These are phyloP conservation scores for Acinonyx jubatus DNA, from an alignment of 2,113 vertebrate genomes.

Conservation along the genomic window DNA sequence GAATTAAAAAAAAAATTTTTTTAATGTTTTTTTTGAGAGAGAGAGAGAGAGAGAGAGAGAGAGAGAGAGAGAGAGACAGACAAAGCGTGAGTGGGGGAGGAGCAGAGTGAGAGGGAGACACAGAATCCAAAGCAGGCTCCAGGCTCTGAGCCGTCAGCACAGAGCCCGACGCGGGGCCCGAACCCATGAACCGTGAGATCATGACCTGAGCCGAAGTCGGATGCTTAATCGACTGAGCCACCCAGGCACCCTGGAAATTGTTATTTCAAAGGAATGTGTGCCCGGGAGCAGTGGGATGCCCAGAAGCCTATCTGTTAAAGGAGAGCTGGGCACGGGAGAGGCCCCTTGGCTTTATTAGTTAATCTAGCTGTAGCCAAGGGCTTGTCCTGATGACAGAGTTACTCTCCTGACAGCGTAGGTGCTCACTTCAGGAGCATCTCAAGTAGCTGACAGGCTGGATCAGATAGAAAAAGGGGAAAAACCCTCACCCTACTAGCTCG, in stretches of 20 bases:
- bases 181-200: too few relatives aligned
- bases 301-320: neutral
- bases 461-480: neutral
- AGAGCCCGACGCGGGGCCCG: too few relatives aligned
- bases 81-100: too few relatives aligned
- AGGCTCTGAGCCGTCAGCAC: too few relatives aligned
- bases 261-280: neutral
- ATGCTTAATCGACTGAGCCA: too few relatives aligned
- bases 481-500: rapidly evolving
- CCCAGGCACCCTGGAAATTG: neutral
- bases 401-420: neutral
- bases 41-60: too few relatives aligned
- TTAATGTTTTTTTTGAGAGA: too few relatives aligned
- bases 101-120: too few relatives aligned
- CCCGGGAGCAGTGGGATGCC: neutral
- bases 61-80: too few relatives aligned
- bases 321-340: neutral
- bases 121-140: too few relatives aligned
- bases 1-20: too few relatives aligned
- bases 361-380: neutral
- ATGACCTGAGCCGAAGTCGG: too few relatives aligned
- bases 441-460: rapidly evolving
- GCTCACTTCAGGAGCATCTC: neutral
- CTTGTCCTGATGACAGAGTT: neutral
- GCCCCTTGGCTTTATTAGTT: neutral